Base-by-base conservation (phyloP, 2,888 invertebrate species). In the Cancer borealis region DNA sequence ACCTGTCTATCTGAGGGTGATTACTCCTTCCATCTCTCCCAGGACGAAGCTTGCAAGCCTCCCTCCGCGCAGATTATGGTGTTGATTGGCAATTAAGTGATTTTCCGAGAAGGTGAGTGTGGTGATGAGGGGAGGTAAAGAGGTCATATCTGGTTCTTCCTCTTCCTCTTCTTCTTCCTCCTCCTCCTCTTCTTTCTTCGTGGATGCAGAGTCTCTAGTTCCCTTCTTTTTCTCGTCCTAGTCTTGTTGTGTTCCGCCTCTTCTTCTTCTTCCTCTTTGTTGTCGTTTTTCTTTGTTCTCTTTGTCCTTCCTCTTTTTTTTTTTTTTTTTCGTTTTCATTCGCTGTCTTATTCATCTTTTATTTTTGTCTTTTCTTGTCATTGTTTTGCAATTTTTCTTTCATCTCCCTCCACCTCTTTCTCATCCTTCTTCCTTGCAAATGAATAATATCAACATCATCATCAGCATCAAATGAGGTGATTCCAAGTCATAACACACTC, bases 21-120 rank as follows among this genome's bases (percentile, higher is more conserved):
- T 66, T n/a, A n/a, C n/a, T 66, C n/a, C n/a, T 66, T 66, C 66
- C 21, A 66, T 66, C n/a, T n/a, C 66, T 21, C 14, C 66, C 66
- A n/a, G 66, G 66, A 66, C 66, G 66, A 21, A n/a, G 66, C 66
- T 66, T n/a, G 66, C 66, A 66, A 66, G n/a, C 66, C 66, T 66
- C 21, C 66, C n/a, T 3, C 21, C 54, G 54, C 66, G 8, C 66
- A 66, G 66, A 66, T 66, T 66, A 66, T n/a, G 66, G 66, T 30
- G 30, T 30, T 79, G 79, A 79, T 79, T 79, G 79, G 10, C 79
- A 79, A 79, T 79, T 79, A 79, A 30, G 79, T 79, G 79, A 79
- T 79, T 79, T 79, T 79, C 79, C 79, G 30, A 30, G 30, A 79
- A 30, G 30, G 30, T 30, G 79, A 26, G 79, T 26, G 73, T 79